Conservation (phyloP, 2,888 invertebrate species). For the Lobophora halterata region DNA sequence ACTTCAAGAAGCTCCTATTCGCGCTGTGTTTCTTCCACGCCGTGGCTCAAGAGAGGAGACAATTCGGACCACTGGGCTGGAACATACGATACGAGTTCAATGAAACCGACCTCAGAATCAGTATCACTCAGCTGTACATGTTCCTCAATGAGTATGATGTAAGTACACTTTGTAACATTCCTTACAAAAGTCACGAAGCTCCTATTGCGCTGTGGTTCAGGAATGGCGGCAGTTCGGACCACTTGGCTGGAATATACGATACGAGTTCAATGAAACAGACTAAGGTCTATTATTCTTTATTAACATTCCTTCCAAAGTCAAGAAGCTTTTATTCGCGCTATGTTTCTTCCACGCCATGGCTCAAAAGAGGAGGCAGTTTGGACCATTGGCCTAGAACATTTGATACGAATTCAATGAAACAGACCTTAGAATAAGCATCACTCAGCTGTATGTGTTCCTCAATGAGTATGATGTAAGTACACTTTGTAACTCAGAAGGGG, state of each 20-base stretch:
- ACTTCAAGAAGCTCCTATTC: slow-evolving; percentile 92
- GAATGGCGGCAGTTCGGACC: too few species aligned
- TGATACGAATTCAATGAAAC: slow-evolving; percentile 98
- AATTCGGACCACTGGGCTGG: slow-evolving; percentile 97
- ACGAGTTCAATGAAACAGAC: too few species aligned
- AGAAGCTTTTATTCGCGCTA: slow-evolving; percentile 91
- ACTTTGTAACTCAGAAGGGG: too few species aligned
- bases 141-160: slow-evolving; percentile 90
- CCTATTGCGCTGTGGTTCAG: too few species aligned
- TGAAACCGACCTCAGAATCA: slow-evolving; percentile 95
- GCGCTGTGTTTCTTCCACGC: slow-evolving; percentile 97
- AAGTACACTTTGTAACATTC: too few species aligned
- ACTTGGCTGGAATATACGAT: too few species aligned
- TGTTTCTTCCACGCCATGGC: slow-evolving; percentile 97
- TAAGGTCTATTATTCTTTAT: too few species aligned
- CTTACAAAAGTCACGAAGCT: too few species aligned
- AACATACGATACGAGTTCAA: slow-evolving; percentile 98
- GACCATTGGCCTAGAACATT: slow-evolving; percentile 97
- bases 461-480: slow-evolving; percentile 73
- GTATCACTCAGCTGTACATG: slow-evolving; percentile 93
- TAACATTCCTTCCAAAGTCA: too few species aligned
- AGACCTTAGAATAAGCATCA: slow-evolving; percentile 92
- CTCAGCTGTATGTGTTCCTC: slow-evolving; percentile 93
- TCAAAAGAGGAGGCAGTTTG: slow-evolving; percentile 95
- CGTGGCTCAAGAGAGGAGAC: slow-evolving; percentile 92